phyloP scores from a whole-genome alignment of 2,113 vertebrate genomes.

The Progne subis region DNA sequence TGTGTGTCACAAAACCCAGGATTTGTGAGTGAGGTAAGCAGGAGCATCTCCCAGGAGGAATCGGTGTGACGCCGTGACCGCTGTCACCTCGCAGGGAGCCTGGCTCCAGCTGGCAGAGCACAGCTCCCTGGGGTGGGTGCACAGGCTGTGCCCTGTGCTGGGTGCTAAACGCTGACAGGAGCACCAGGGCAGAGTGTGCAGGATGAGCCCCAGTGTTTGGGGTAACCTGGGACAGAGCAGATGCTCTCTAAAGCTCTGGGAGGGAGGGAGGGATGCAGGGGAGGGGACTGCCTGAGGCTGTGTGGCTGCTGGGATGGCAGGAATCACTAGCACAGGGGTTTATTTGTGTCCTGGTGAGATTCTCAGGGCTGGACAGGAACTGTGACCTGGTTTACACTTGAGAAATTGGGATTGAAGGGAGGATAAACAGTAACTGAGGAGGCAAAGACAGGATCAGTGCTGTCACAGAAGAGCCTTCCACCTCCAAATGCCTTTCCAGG shows the following conservation, averaged over 20 bases:
- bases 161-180: neutral
- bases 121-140: too few species aligned
- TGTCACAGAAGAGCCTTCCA: neutral
- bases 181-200: accelerated
- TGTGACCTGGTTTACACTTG: neutral
- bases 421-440: neutral
- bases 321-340: neutral
- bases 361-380: neutral
- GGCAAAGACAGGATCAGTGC: neutral
- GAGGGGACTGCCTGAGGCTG: neutral
- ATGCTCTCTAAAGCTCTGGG: accelerated
- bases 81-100: neutral
- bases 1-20: neutral
- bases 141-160: neutral
- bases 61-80: neutral
- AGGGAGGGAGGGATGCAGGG: neutral
- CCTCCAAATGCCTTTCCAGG: neutral
- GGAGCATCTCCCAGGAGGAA: neutral
- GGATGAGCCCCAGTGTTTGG: neutral
- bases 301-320: neutral
- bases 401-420: neutral
- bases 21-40: neutral
- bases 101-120: neutral
- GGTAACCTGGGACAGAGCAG: neutral
- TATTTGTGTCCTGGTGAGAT: neutral